These are phyloP conservation scores for Clarias pachynema DNA, from an alignment of 2,797 vertebrate species.

Conservation along the genomic window DNA sequence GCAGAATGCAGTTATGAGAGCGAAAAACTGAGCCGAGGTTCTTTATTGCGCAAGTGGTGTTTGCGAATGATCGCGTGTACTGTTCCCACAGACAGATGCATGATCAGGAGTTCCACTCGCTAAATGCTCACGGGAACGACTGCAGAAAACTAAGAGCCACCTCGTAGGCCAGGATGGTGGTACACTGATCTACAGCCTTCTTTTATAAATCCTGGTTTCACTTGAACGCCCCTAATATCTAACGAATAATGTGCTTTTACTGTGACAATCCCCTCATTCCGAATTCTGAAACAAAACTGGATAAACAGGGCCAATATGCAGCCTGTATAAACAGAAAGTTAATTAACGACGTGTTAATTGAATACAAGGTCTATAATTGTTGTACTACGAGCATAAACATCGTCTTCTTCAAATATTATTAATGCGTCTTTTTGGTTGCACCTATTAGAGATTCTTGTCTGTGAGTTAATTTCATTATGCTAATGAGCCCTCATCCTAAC, in stretches of 20 bases:
- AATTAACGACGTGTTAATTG: slow-evolving; percentile 98
- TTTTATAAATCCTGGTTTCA: no score
- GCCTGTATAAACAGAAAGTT: slow-evolving; percentile 85
- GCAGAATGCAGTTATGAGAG: no score
- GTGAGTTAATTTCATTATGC: slow-evolving; percentile 99
- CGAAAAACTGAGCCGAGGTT: no score
- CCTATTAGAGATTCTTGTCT: slow-evolving; percentile 99
- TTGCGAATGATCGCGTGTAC: no score
- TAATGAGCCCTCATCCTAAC: slow-evolving; percentile 98
- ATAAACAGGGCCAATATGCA: slow-evolving; percentile 78
- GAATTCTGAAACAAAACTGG: slow-evolving; percentile 45
- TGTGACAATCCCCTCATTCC: slow-evolving; percentile 16
- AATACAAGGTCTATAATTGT: slow-evolving; percentile 96
- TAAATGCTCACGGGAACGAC: no score
- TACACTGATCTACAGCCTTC: no score
- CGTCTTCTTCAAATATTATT: slow-evolving; percentile 98
- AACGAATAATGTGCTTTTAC: background rate
- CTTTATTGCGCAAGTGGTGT: no score
- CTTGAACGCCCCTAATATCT: no score
- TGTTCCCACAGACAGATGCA: no score
- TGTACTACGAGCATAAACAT: slow-evolving; percentile 98
- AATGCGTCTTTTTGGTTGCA: slow-evolving; percentile 91
- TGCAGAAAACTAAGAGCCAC: no score
- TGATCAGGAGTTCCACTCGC: no score
- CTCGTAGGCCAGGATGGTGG: no score